Conservation (phyloP, 2,888 invertebrate species). For the Eulithis testata region DNA sequence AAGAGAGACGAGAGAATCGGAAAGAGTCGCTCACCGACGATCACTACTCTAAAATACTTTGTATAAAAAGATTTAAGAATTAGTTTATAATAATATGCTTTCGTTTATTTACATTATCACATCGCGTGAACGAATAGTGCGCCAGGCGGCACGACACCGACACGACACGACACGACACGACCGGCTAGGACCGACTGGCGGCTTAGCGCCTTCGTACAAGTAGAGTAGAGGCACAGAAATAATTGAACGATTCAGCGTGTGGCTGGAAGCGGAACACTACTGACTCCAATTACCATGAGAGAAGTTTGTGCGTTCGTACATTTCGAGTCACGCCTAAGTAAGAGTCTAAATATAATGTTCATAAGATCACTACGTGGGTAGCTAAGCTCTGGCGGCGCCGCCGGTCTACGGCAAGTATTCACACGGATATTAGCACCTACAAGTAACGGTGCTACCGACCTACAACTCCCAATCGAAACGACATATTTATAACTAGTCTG, state of each 20-base stretch:
- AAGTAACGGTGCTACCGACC: conserved; percentile 29
- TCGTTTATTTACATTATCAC: conserved; percentile 74
- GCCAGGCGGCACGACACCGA: conserved; percentile 44
- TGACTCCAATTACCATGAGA: conserved; percentile 35
- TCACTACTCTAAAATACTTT: conserved; percentile 51
- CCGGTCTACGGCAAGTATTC: conserved; percentile 34
- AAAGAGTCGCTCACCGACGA: conserved; percentile 36
- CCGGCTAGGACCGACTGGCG: background rate
- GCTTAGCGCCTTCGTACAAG: background rate
- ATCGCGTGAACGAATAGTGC: conserved; percentile 58
- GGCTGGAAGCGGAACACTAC: conserved; percentile 49
- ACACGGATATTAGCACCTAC: conserved; percentile 24
- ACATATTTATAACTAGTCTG: conserved; percentile 30
- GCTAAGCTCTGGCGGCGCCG: conserved; percentile 60
- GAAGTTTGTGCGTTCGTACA: conserved; percentile 64
- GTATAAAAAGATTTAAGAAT: conserved; percentile 72
- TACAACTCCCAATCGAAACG: conserved; percentile 34
- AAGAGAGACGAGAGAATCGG: conserved; percentile 41
- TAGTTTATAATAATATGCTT: conserved; percentile 52
- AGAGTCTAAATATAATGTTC: conserved; percentile 52
- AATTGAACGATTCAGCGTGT: conserved; percentile 58
- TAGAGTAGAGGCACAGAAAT: conserved; percentile 54
- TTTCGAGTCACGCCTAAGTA: conserved; percentile 52
- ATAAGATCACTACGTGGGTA: conserved; percentile 58
- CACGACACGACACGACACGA: background rate